These are phyloP conservation scores for Brachyhypopomus gauderio DNA, from an alignment of 2,113 vertebrate genomes.

Conservation along the genomic window DNA sequence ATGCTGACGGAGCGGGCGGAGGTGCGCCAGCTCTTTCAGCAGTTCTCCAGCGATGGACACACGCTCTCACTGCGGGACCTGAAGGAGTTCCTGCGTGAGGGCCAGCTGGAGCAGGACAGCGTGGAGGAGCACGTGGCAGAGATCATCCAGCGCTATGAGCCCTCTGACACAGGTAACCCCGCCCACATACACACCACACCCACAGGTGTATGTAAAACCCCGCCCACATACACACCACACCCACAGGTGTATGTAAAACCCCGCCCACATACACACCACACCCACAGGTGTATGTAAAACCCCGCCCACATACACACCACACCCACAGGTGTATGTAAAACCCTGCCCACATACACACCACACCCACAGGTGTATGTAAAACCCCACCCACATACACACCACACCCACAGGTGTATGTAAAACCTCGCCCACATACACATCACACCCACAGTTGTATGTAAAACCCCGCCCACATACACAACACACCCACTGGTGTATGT, in stretches of 20 bases:
- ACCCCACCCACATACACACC: too few relatives aligned
- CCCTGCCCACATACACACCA: too few relatives aligned
- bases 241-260: too few relatives aligned
- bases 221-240: too few relatives aligned
- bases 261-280: background rate
- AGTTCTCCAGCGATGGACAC: slow-evolving; percentile 84
- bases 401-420: too few relatives aligned
- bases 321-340: too few relatives aligned
- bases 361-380: too few relatives aligned
- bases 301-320: background rate
- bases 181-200: background rate
- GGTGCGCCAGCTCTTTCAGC: slow-evolving; percentile 82
- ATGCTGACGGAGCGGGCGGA: slow-evolving; percentile 87
- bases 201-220: too few relatives aligned
- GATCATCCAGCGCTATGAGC: slow-evolving; percentile 85
- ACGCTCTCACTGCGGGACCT: slow-evolving; percentile 84
- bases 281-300: background rate
- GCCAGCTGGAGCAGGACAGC: slow-evolving; percentile 78
- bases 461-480: too few relatives aligned
- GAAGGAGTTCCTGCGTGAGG: slow-evolving; percentile 84
- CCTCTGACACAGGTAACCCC: slow-evolving; percentile 83
- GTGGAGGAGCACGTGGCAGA: slow-evolving; percentile 76
- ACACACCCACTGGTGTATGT: too few relatives aligned
- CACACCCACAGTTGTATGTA: too few relatives aligned
- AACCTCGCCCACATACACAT: too few relatives aligned